Conservation (phyloP, 2,888 invertebrate species). For the Disparrhopalites patrizii region DNA sequence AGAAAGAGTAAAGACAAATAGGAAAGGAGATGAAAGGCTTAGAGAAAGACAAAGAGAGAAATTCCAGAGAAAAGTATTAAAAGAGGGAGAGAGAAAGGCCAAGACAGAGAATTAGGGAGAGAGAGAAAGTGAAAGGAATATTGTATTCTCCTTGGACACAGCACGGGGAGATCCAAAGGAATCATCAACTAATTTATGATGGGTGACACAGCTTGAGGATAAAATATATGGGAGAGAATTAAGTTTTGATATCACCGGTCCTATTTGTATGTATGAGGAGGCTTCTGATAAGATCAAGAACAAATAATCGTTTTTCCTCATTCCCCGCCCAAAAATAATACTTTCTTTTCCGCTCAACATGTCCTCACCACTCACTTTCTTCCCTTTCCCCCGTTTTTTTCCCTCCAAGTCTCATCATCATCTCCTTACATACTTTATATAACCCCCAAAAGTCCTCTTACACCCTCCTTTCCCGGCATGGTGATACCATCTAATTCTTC, state of each 20-base stretch:
- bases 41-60: too few species aligned
- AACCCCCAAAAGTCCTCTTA: neutral
- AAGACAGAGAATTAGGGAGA: too few species aligned
- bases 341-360: too few species aligned
- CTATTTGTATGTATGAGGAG: conserved; percentile 17
- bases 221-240: conserved; percentile 11
- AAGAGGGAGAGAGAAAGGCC: too few species aligned
- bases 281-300: conserved; percentile 13
- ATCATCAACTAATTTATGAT: conserved; percentile 13
- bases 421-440: neutral
- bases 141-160: too few species aligned
- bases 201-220: conserved; percentile 18
- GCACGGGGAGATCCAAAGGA: too few species aligned
- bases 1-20: too few species aligned
- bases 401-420: neutral
- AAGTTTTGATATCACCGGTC: neutral
- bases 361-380: neutral
- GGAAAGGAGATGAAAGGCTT: too few species aligned
- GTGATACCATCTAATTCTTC: too few species aligned
- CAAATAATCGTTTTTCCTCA: conserved; percentile 16
- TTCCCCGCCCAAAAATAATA: too few species aligned
- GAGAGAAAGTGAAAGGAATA: neutral
- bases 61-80: too few species aligned
- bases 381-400: neutral
- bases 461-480: too few species aligned